Evolutionary conservation across 2,888 invertebrate genomes (phyloP), one percentile per base, ranked within the genome.

Genomic region (Drosophila siamana): DNA sequence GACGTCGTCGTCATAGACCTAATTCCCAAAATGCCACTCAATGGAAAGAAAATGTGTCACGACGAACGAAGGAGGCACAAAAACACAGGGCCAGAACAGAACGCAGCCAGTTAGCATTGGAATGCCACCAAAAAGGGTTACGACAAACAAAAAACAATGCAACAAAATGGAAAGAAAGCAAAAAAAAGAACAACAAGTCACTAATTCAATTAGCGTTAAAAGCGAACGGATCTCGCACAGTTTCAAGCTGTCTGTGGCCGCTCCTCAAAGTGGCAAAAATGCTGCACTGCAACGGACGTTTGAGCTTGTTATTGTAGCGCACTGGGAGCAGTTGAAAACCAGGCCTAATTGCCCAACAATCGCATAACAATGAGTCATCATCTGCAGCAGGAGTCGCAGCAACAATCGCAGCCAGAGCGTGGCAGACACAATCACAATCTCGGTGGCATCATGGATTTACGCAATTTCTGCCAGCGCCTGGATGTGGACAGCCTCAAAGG

Each of bases 401-500:
- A 63, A 19, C 57, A 51, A 30, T 30, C 28, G 46, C 56, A 51
- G 30, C 30, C 36, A 46, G 28, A 60, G 6, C 41, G 54, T 9
- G 43, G 44, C 16, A 51, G 40, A 1, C 51, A 55, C 2, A 41
- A 13, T 1, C 33, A 66, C n/a, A n/a, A n/a, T 13, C 55, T 5
- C 1, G 30, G 36, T 2, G 61, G 69, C 13, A 57, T 59, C n/a
- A 90, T 91, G 91, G 91, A 91, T 79, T 86, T 91, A 48, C 88
- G 86, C 62, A 90, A 89, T 79, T 74, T 91, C 36, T 91, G 91
- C 69, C 90, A 89, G 57, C 90, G 90, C 63, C 70, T 91, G 54
- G 90, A 91, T 78, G 80, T 91, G 77, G 91, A 91, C 30, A 80
- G 85, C 69, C 74, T 91, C 9, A 86, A 82, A 80, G 90, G 91